Base-by-base conservation (phyloP, 1,140 invertebrate species). In the Drosophila nannoptera region DNA sequence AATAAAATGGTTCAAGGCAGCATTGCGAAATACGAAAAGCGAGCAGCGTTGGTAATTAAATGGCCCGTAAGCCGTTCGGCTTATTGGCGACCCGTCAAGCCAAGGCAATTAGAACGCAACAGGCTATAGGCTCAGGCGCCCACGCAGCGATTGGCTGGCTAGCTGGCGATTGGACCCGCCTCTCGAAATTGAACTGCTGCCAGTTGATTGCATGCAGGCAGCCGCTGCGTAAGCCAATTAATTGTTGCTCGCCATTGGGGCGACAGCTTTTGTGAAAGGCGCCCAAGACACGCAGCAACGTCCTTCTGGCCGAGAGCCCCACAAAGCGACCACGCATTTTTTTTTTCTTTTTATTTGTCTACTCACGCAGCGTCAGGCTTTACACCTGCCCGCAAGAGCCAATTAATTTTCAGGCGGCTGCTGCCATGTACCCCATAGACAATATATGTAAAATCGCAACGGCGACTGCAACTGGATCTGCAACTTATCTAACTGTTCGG, bases 171-270 rank as follows among this genome's bases (percentile, higher is more conserved):
- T 62, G 70, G 46, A 40, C 73, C 58, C 67, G 72, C 60, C 60
- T 36, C 52, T 36, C 49, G 55, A 42, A 48, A 48, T 54, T 22
- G 33, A 55, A 36, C 33, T 35, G 48, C 53, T 56, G 36, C 58
- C 50, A 74, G 59, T 71, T 71, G 73, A 77, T 77, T 82, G 78
- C 70, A 75, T 64, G 68, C 72, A 49, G 50, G 36, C 50, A 46
- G 65, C 74, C 62, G 67, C 71, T 82, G 78, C 62, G 78, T 75
- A 77, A 77, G 75, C 78, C 78, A 82, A 82, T 82, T 82, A 82
- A 82, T 82, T 82, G 78, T 82, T 82, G 78, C 71, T 82, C 78
- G 78, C 78, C 78, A 82, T 77, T 82, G 74, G 71, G 78, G 74
- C 67, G 78, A 82, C 78, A 82, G 67, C 78, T 65, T 81, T 82